These are phyloP conservation scores for Caenorhabditis zanzibari DNA, from an alignment of 2,888 invertebrate species.

Conservation along the genomic window DNA sequence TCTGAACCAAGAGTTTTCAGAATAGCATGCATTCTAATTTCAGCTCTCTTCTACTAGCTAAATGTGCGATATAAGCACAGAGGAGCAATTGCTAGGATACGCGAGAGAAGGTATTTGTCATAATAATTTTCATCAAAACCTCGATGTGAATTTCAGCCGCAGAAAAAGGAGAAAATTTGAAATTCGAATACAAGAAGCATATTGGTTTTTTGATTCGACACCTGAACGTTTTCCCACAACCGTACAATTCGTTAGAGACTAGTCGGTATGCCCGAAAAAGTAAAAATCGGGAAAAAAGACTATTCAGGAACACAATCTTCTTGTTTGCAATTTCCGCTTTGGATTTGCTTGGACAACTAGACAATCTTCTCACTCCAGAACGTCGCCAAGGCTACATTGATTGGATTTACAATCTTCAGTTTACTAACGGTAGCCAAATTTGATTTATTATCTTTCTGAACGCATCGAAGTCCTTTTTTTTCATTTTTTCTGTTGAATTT, in stretches of 20 bases:
- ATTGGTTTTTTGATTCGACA: constrained; percentile 72
- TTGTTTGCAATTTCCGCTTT: constrained; percentile 95
- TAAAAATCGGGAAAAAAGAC: too few relatives aligned
- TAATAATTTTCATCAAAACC: neutral
- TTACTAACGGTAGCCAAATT: constrained; percentile 54
- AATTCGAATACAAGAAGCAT: constrained; percentile 70
- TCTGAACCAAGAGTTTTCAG: too few relatives aligned
- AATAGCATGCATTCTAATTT: neutral
- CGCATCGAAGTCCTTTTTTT: neutral
- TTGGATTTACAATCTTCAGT: constrained; percentile 93
- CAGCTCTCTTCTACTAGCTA: constrained; percentile 35
- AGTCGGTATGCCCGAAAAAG: constrained; percentile 66
- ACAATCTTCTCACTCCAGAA: constrained; percentile 86
- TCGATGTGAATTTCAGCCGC: constrained; percentile 45
- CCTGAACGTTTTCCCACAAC: constrained; percentile 73
- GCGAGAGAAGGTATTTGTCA: constrained; percentile 43
- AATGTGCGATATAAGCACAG: constrained; percentile 62
- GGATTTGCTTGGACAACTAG: constrained; percentile 91
- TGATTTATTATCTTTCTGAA: neutral
- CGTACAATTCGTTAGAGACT: constrained; percentile 74
- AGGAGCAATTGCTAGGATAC: constrained; percentile 48
- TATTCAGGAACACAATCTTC: constrained; percentile 77
- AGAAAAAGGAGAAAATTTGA: constrained; percentile 33
- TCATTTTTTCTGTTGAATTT: neutral
- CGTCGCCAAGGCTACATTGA: constrained; percentile 88